Evolutionary conservation across 2,797 vertebrate genomes (phyloP).

Genomic region (Psittacula derbiana): DNA sequence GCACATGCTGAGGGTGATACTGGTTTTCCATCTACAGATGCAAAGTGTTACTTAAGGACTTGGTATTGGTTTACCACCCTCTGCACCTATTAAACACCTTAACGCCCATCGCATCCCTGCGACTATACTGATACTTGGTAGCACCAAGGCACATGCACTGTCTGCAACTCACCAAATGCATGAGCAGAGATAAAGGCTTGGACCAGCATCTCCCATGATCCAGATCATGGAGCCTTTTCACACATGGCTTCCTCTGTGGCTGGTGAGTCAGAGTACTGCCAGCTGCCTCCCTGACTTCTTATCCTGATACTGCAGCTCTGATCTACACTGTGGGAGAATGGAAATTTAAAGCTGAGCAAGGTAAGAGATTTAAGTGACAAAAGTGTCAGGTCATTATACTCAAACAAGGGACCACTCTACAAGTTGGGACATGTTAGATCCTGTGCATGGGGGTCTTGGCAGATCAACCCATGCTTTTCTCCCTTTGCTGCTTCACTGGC

Average conservation of each 20-base stretch:
- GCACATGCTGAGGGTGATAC: rapidly evolving
- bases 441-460: rapidly evolving
- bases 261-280: rapidly evolving
- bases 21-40: neutral
- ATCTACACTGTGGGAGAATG: rapidly evolving
- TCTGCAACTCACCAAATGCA: neutral
- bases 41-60: neutral
- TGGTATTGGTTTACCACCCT: neutral
- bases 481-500: neutral
- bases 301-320: neutral
- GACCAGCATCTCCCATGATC: neutral
- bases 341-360: neutral
- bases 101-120: rapidly evolving
- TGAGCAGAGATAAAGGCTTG: neutral
- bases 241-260: neutral
- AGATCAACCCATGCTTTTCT: rapidly evolving
- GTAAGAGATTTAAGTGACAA: neutral
- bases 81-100: neutral
- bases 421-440: rapidly evolving
- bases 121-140: neutral
- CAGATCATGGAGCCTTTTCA: neutral
- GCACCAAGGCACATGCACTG: rapidly evolving
- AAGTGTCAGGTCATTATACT: neutral
- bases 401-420: neutral
- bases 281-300: neutral